phyloP scores from a whole-genome alignment of 2,888 invertebrate species.

The Magallana nippona region DNA sequence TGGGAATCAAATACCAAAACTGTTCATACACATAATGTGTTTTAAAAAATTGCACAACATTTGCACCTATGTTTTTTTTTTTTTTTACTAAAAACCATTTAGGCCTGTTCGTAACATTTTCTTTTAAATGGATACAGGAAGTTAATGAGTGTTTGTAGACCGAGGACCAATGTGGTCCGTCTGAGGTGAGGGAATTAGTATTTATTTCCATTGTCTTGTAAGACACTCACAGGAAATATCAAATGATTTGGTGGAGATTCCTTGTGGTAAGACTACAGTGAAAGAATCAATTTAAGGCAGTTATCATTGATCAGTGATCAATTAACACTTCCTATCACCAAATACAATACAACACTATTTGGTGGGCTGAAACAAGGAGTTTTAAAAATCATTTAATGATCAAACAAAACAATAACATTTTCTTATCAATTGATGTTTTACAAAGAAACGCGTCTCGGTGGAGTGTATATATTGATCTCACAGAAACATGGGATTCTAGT shows the following conservation, averaged over 20 bases:
- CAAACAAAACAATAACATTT: slow-evolving; percentile 13
- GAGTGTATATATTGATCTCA: background rate
- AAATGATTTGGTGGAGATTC: background rate
- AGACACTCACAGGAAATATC: slow-evolving; percentile 2
- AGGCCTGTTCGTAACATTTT: no score
- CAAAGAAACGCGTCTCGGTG: slow-evolving; percentile 2
- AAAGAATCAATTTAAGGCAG: background rate
- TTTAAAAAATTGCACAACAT: no score
- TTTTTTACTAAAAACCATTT: no score
- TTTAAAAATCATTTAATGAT: slow-evolving; percentile 18
- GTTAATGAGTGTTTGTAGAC: background rate
- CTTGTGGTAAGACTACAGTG: background rate
- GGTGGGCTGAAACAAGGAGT: background rate
- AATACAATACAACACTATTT: slow-evolving; percentile 10
- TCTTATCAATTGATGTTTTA: slow-evolving; percentile 27
- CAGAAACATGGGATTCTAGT: background rate
- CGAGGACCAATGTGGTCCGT: background rate
- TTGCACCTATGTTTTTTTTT: no score
- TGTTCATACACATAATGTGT: no score
- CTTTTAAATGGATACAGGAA: background rate
- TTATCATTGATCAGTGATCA: slow-evolving; percentile 24
- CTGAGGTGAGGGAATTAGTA: background rate
- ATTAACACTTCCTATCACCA: slow-evolving; percentile 13
- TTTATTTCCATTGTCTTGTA: background rate
- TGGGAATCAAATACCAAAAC: no score